These are phyloP conservation scores for Rotaria sp. DNA, from an alignment of 2,888 invertebrate species.

Conservation along the genomic window DNA sequence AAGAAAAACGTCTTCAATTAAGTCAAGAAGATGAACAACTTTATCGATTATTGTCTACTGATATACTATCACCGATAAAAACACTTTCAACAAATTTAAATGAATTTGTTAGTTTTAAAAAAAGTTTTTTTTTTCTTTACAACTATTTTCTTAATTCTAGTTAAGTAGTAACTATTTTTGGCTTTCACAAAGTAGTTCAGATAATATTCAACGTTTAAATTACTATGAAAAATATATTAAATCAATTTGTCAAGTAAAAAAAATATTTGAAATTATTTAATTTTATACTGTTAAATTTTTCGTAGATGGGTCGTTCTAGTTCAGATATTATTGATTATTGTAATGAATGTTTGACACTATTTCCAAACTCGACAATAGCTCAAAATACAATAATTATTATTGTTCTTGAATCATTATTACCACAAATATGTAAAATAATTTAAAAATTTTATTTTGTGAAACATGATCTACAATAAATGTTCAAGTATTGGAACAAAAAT, in stretches of 20 bases:
- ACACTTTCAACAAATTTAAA: background rate
- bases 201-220: background rate
- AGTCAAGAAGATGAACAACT: background rate
- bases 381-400: background rate
- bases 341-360: background rate
- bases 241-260: background rate
- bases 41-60: background rate
- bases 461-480: too few species aligned
- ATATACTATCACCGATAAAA: background rate
- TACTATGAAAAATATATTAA: slow-evolving; percentile 6
- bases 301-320: background rate
- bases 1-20: background rate
- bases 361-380: background rate
- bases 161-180: background rate
- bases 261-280: background rate
- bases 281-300: background rate
- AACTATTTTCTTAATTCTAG: background rate
- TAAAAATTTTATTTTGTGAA: too few species aligned
- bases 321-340: background rate
- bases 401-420: background rate
- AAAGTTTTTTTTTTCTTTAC: background rate
- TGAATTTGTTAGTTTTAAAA: background rate
- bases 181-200: background rate
- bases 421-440: background rate
- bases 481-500: too few species aligned